Percentiles rank a stretch among this genome's conserved stretches.
Conservation (phyloP, 2,888 invertebrate genomes). For the Beris chalybata region DNA sequence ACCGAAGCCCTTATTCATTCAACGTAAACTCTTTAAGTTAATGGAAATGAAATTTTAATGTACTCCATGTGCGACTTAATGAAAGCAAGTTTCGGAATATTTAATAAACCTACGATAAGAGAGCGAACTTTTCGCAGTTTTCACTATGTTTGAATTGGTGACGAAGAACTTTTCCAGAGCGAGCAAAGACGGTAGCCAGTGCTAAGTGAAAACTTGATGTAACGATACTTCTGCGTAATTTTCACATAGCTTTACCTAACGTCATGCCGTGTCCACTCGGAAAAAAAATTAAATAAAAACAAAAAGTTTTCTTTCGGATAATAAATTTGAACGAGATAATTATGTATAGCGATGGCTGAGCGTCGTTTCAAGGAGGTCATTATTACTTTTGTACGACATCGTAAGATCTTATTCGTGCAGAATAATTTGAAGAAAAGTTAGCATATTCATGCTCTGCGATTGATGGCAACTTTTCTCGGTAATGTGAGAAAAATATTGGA, state of each 20-base stretch:
- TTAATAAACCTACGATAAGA: slow-evolving; percentile 33
- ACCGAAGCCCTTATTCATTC: too few species aligned
- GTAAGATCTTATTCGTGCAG: too few species aligned
- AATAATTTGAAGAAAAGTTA: too few species aligned
- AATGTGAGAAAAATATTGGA: too few species aligned
- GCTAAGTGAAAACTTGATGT: slow-evolving; percentile 8
- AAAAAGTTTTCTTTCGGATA: slow-evolving; percentile 1
- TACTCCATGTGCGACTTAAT: slow-evolving; percentile 37
- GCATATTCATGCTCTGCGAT: too few species aligned
- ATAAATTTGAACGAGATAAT: slow-evolving; percentile 31
- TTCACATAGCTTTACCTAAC: slow-evolving; percentile 7
- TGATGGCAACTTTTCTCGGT: too few species aligned
- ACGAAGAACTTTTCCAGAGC: slow-evolving; percentile 10
- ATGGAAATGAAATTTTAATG: slow-evolving; percentile 40
- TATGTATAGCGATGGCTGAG: slow-evolving; percentile 27
- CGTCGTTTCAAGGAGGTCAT: slow-evolving; percentile 6
- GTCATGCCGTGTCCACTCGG: too few species aligned
- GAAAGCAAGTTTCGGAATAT: slow-evolving; percentile 39
- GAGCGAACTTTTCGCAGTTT: slow-evolving; percentile 33
- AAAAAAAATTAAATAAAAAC: too few species aligned
- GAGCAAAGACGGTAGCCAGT: neutral
- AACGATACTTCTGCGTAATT: slow-evolving; percentile 20
- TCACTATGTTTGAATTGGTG: slow-evolving; percentile 21
- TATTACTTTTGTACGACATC: too few species aligned
- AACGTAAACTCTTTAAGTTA: slow-evolving; percentile 34